Base-by-base conservation (phyloP, 2,113 vertebrate genomes). In the Tupaia chinensis region DNA sequence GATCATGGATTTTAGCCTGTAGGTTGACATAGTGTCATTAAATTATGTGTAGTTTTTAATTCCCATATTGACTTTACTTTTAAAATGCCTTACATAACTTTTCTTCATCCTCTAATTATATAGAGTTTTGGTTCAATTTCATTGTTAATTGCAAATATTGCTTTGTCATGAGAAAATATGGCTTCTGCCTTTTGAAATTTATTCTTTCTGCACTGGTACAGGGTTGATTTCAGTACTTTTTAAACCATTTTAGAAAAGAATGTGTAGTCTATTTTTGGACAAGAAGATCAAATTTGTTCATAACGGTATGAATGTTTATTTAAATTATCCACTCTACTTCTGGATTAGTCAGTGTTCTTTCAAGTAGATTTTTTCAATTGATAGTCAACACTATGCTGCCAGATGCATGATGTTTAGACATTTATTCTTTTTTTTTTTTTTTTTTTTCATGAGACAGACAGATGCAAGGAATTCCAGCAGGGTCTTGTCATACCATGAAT, bases 71-170 rank as follows among this genome's bases (percentile, higher is more conserved):
- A 85, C 60, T 87, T 84, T 6, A 56, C 19, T 54, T 63, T 81
- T 81, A 70, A 70, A 88, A 56, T 22, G 29, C 6, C n/a, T 23
- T 63, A 78, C 20, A 63, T 87, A 69, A n/a, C n/a, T n/a, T n/a
- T n/a, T n/a, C n/a, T 68, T 34, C 60, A 89, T n/a, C 86, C 92
- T 90, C 53, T 92, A 58, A 82, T 44, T 86, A 27, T 23, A 65
- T 44, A 92, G 32, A 72, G 82, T 85, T 81, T 92, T 86, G 2
- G 17, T 94, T 89, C 53, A 72, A 0, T 73, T 82, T 77, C 89
- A 9, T 34, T 88, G 56, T 65, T 91, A 60, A 74, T 60, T 89
- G 89, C 8, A 69, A 76, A 79, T 79, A 74, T 29, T 83, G 79
- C 9, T 77, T 23, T 73, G 10, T 0, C 16, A 11, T 73, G 14